These are phyloP conservation scores for Sebastes ruberrimus DNA, from an alignment of 2,797 vertebrate species.

Conservation along the genomic window DNA sequence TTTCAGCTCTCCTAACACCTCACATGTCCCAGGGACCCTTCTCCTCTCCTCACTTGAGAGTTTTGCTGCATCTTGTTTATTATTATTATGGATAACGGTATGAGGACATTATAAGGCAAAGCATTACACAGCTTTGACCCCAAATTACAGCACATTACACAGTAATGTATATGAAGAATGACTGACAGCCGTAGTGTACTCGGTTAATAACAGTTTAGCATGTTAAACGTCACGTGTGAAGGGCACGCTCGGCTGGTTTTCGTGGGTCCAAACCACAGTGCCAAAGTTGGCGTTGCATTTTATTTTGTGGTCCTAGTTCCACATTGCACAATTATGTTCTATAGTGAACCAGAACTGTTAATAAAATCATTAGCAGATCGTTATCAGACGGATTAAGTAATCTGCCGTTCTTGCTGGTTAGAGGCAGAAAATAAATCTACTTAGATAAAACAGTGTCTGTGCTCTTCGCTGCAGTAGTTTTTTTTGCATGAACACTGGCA, in stretches of 20 bases:
- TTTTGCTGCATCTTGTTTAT: neutral
- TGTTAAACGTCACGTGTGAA: neutral
- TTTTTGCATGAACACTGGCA: neutral
- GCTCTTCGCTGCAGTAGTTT: neutral
- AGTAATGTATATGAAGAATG: neutral
- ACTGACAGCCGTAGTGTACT: neutral
- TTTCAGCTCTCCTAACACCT: neutral
- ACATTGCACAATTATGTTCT: neutral
- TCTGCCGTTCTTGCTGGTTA: neutral
- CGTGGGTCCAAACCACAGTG: neutral
- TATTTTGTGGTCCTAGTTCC: neutral
- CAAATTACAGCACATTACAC: neutral
- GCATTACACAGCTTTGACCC: neutral
- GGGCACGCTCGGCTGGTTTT: neutral
- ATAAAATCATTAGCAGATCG: neutral
- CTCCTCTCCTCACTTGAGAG: neutral
- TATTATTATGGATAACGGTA: neutral
- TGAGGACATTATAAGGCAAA: neutral
- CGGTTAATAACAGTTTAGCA: neutral
- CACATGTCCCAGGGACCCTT: neutral
- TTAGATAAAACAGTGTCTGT: neutral
- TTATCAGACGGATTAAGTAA: conserved; percentile 9
- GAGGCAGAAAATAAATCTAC: neutral
- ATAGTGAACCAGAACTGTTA: neutral
- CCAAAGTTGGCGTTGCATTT: neutral